Evolutionary conservation across 2,888 invertebrate genomes (phyloP).

Genomic region (Macroteleia sp.): DNA sequence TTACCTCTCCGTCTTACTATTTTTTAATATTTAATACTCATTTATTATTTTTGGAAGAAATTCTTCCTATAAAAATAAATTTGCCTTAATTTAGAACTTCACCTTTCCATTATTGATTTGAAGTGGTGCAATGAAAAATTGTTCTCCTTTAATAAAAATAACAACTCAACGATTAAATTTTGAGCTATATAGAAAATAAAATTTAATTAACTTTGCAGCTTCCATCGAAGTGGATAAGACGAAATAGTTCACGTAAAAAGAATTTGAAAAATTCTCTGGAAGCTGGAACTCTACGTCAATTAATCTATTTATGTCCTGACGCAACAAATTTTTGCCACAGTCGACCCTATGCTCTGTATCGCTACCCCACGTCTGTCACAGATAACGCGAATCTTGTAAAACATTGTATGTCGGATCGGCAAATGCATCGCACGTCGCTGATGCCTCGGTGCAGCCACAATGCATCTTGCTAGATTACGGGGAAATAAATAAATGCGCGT

Average conservation of each 20-base stretch:
- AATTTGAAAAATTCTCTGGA: not conserved
- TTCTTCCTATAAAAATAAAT: too few species aligned
- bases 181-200: not conserved
- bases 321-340: constrained; percentile 26
- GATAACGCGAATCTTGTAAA: constrained; percentile 28
- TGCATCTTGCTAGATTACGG: constrained; percentile 14
- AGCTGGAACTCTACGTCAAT: constrained; percentile 17
- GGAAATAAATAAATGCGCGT: constrained; percentile 29
- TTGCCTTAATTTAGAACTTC: too few species aligned
- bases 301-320: constrained; percentile 17
- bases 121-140: too few species aligned
- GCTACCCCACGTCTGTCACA: constrained; percentile 17
- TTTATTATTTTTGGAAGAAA: too few species aligned
- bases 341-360: constrained; percentile 33
- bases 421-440: not conserved
- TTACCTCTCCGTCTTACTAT: too few species aligned
- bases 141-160: too few species aligned
- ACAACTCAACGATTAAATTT: too few species aligned
- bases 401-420: constrained; percentile 11
- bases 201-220: constrained; percentile 17
- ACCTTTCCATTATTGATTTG: too few species aligned
- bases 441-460: not conserved
- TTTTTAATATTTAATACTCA: too few species aligned
- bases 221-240: not conserved
- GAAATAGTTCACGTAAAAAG: constrained; percentile 6